Percentiles rank a stretch among this genome's conserved stretches.
phyloP scores from a whole-genome alignment of 1,140 invertebrate species.

The Thaumetopoea pityocampa region DNA sequence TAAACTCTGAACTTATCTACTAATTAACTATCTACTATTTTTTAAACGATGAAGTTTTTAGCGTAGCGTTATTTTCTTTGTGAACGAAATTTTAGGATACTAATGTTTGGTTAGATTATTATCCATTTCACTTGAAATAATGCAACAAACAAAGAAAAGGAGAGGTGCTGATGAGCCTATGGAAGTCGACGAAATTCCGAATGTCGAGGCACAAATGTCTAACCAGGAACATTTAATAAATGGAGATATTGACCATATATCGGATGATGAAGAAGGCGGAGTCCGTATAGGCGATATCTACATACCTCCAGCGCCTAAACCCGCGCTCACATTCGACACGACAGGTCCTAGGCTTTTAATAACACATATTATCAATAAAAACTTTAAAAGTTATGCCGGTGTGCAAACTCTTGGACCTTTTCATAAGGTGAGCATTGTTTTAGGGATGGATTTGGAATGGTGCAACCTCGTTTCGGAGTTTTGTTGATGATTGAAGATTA shows the following conservation, averaged over 20 bases:
- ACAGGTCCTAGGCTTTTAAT: constrained; percentile 91
- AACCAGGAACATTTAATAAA: constrained; percentile 27
- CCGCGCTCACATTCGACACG: constrained; percentile 81
- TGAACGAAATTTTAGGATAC: too few relatives aligned
- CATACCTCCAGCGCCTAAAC: constrained; percentile 89
- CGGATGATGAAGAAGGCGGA: constrained; percentile 80
- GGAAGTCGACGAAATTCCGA: constrained; percentile 50
- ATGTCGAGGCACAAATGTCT: constrained; percentile 20
- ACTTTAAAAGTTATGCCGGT: constrained; percentile 99
- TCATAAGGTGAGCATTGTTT: constrained; percentile 83
- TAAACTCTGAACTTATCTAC: too few relatives aligned
- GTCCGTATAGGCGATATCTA: constrained; percentile 87
- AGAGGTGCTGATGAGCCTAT: constrained; percentile 46
- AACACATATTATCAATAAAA: constrained; percentile 92
- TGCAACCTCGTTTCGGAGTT: too few relatives aligned
- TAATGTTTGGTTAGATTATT: too few relatives aligned
- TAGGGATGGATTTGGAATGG: too few relatives aligned
- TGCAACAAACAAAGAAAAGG: constrained; percentile 47
- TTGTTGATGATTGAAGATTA: too few relatives aligned
- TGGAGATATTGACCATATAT: constrained; percentile 64
- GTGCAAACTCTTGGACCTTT: constrained; percentile 87
- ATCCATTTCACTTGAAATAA: too few relatives aligned
- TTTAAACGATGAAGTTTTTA: too few relatives aligned
- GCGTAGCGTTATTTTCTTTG: too few relatives aligned
- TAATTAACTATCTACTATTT: too few relatives aligned